Base-by-base conservation (phyloP, 2,797 vertebrate species). In the Ptychobarbus kaznakovi region DNA sequence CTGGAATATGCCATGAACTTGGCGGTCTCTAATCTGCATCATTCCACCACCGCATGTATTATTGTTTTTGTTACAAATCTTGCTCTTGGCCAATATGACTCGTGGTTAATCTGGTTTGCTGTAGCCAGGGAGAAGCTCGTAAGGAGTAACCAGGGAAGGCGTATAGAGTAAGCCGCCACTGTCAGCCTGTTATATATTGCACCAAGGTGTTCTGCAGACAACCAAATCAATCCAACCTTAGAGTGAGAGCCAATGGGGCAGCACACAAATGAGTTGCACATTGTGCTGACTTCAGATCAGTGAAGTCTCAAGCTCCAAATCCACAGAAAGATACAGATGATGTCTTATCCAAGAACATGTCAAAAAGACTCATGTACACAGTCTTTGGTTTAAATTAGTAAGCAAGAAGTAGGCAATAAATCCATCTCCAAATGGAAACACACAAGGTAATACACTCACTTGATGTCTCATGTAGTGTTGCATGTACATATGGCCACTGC, bases 391-490 rank as follows among this genome's bases (percentile, higher is more conserved):
- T 58, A 61, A 61, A 79, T 49, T 6, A 61, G 40, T 49, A 42
- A 58, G 69, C 35, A 1, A 83, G 28, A 22, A 16, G 28, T n/a
- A 12, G 9, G 49, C 2, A 53, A 81, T 81, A 66, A 40, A 76
- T 51, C 25, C 0, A 38, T 46, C 51, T 66, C 61, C 42, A 35
- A 58, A 18, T 10, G 35, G 16, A 44, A 69, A 73, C 25, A 56
- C 38, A 42, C n/a, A 40, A 77, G 66, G 16, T 53, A 16, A 28
- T 28, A 80, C 83, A 88, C 93, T 92, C 93, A 99, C 98, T 97
- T 99, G 98, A 93, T 99, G 98, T 85, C 95, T 98, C 97, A 99
- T 97, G 91, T 97, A 99, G 92, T 99, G 98, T 84, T 99, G 97
- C 97, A 99, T 98, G 90, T 97, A 99, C 0, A 96, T 96, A 40